These are phyloP conservation scores for Anguilla rostrata DNA, from an alignment of 2,113 vertebrate species.

Conservation along the genomic window DNA sequence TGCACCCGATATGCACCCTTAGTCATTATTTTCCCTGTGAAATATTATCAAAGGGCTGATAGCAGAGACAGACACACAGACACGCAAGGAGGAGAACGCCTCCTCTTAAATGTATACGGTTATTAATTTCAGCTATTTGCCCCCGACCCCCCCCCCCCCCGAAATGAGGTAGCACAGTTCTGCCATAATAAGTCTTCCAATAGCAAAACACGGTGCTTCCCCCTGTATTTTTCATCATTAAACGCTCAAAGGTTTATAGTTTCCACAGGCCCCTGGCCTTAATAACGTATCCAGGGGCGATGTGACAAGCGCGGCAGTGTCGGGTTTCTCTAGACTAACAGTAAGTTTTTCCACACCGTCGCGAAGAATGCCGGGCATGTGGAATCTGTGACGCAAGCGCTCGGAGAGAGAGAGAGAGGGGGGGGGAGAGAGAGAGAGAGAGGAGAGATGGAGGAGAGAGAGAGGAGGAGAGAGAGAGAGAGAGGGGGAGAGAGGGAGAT, in stretches of 20 bases:
- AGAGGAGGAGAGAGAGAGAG: no score
- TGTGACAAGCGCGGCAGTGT: slow-evolving; percentile 84
- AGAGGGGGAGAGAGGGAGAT: no score
- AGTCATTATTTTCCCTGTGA: not conserved
- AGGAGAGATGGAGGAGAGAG: no score
- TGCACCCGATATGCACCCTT: not conserved
- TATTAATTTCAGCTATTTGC: not conserved
- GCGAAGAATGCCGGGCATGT: slow-evolving; percentile 84
- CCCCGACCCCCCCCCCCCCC: slow-evolving; percentile 1
- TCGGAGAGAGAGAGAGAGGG: no score
- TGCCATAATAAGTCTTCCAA: slow-evolving; percentile 54
- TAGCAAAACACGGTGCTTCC: slow-evolving; percentile 60
- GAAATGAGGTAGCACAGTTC: slow-evolving; percentile 49
- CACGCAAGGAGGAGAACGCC: not conserved
- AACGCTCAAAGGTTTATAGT: slow-evolving; percentile 68
- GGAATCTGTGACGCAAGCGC: slow-evolving; percentile 64
- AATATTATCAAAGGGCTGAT: not conserved
- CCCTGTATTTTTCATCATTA: slow-evolving; percentile 77
- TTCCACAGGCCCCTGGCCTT: slow-evolving; percentile 76
- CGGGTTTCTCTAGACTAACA: slow-evolving; percentile 82
- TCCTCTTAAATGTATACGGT: not conserved
- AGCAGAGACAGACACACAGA: not conserved
- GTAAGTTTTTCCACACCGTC: slow-evolving; percentile 83
- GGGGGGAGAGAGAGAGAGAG: no score
- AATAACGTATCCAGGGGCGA: slow-evolving; percentile 82